Evolutionary conservation across 1,140 invertebrate genomes (phyloP), one percentile per base, ranked within the genome.

Genomic region (Plutomurus gul): DNA sequence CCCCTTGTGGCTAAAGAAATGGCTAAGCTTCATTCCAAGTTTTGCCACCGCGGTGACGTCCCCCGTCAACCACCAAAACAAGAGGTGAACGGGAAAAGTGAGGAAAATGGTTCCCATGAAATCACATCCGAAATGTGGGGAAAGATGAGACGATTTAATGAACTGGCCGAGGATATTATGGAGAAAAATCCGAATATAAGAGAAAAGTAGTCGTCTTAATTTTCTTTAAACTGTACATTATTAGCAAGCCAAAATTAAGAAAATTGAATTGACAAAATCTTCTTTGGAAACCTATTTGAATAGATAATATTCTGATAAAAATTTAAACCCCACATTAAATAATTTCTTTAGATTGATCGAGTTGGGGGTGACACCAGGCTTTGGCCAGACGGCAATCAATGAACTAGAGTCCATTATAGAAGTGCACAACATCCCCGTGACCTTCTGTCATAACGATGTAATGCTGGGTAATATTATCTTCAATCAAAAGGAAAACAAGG

Each of bases 361-460:
- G 10, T 7, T 78, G 3, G 79, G 79, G n/a, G 10, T 77, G 0
- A 18, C n/a, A 5, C 7, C 7, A 13, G 39, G 20, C 0, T 81
- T 70, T 27, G 49, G 20, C 4, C 33, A 6, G 36, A 16, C 90
- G 83, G 90, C 91, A 51, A 90, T 92, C 85, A 86, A 88, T 71
- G 88, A 89, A 83, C 86, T 97, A 79, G 86, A 90, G 86, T 90
- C 82, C 94, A 97, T 30, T 87, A 90, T 81, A 79, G 87, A 88
- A 82, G 85, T 92, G 18, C 85, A 92, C 16, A 86, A 91, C 78
- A 94, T 91, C 88, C 93, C 94, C 16, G 86, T 97, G 79, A 96
- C 98, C 18, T 98, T 98, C 88, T 93, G 93, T 86, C 98, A 99
- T 88, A 99, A 99, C 89, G 98, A 99, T 89, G 90, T 99, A 74